phyloP scores from a whole-genome alignment of 2,113 vertebrate species.

The Brachionichthys hirsutus region DNA sequence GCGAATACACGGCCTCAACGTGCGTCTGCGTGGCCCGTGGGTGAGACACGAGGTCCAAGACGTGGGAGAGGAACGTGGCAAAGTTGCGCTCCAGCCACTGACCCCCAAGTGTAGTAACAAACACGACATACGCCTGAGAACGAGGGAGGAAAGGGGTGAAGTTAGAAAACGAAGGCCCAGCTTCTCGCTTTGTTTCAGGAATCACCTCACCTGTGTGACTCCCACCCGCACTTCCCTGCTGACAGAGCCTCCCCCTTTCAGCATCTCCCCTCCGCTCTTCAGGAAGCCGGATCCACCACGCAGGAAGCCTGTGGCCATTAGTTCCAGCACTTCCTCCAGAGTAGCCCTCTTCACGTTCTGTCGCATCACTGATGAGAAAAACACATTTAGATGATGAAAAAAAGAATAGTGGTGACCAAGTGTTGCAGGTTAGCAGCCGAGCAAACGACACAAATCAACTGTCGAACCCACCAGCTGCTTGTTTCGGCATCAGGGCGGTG shows the following conservation, averaged over 20 bases:
- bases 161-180: too few species aligned
- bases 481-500: constrained; percentile 95
- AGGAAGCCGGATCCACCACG: constrained; percentile 96
- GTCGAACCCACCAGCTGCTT: constrained; percentile 86
- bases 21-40: constrained; percentile 97
- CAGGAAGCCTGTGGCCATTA: constrained; percentile 96
- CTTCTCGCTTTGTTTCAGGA: background rate
- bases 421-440: background rate
- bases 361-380: constrained; percentile 86
- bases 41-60: constrained; percentile 94
- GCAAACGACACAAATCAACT: background rate
- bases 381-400: background rate
- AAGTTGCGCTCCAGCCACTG: constrained; percentile 99
- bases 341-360: constrained; percentile 97
- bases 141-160: background rate
- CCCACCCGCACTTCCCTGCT: constrained; percentile 98
- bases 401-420: background rate
- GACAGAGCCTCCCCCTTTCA: constrained; percentile 95
- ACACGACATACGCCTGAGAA: constrained; percentile 93
- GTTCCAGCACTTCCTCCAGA: constrained; percentile 94
- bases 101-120: constrained; percentile 92
- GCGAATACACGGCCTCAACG: constrained; percentile 96
- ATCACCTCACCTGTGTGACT: constrained; percentile 90
- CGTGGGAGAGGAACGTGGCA: constrained; percentile 91
- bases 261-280: constrained; percentile 97